Percentiles rank a stretch among this genome's conserved stretches.
phyloP scores from a whole-genome alignment of 2,797 vertebrate genomes.

The Mormyrus hasselquistii region DNA sequence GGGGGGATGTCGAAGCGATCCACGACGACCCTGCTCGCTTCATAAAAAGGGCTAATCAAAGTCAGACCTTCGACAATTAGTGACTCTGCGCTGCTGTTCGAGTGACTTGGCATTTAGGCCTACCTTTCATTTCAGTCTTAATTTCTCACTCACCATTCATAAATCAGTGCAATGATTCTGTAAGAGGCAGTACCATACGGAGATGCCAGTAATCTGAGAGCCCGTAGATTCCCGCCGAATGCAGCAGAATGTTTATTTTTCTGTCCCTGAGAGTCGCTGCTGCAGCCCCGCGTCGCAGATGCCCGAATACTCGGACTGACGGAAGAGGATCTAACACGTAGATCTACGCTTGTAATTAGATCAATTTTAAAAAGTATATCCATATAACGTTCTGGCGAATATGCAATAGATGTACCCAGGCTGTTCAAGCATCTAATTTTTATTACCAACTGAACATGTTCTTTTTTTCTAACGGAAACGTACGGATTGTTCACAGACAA shows the following conservation, averaged over 20 bases:
- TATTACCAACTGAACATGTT: neutral
- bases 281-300: neutral
- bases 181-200: neutral
- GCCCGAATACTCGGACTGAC: neutral
- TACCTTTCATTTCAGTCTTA: neutral
- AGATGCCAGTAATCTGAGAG: neutral
- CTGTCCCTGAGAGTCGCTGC: neutral
- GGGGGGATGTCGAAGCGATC: conserved; percentile 26
- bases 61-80: conserved; percentile 13
- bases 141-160: neutral
- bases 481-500: neutral
- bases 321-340: neutral
- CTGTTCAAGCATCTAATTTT: neutral
- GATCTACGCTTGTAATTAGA: neutral
- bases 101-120: neutral
- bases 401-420: neutral
- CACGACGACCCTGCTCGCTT: conserved; percentile 31
- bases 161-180: neutral
- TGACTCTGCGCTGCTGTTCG: neutral
- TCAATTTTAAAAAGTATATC: neutral
- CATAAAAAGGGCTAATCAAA: conserved; percentile 27
- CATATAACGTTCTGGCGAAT: neutral
- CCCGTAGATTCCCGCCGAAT: neutral
- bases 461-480: neutral
- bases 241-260: neutral